Evolutionary conservation across 2,888 invertebrate species (phyloP).

Genomic region (Caradrina clavipalpis): DNA sequence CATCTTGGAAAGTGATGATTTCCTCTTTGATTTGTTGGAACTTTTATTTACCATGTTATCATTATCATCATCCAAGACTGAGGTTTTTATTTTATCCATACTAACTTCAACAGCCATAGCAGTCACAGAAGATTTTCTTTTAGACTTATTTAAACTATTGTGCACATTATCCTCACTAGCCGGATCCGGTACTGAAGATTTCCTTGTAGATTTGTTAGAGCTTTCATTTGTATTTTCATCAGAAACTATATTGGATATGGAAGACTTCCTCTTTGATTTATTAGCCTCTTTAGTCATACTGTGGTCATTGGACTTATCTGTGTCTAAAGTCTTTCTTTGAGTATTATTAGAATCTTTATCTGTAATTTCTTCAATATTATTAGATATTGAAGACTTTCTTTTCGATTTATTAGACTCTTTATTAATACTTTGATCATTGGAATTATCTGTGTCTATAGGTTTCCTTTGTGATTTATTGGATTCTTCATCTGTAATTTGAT

Average conservation of each 20-base stretch:
- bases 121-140: slow-evolving; percentile 19
- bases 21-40: slow-evolving; percentile 47
- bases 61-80: slow-evolving; percentile 11
- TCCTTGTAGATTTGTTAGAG: slow-evolving; percentile 27
- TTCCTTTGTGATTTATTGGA: slow-evolving; percentile 28
- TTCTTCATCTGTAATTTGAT: slow-evolving; percentile 16
- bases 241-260: slow-evolving; percentile 3
- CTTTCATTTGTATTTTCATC: slow-evolving; percentile 21
- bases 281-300: slow-evolving; percentile 18
- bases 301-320: slow-evolving; percentile 21
- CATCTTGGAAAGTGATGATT: slow-evolving; percentile 39
- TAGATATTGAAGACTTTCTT: slow-evolving; percentile 36
- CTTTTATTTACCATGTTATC: slow-evolving; percentile 18
- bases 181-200: slow-evolving; percentile 14
- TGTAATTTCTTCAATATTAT: too few relatives aligned
- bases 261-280: slow-evolving; percentile 51
- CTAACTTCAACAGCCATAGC: slow-evolving; percentile 19
- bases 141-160: slow-evolving; percentile 39
- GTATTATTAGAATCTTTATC: slow-evolving; percentile 21
- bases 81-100: slow-evolving; percentile 19
- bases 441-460: slow-evolving; percentile 16
- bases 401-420: slow-evolving; percentile 41
- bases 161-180: slow-evolving; percentile 21
- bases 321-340: slow-evolving; percentile 14
- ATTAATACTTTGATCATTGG: slow-evolving; percentile 22